These are phyloP conservation scores for Euclidia mi DNA, from an alignment of 2,888 invertebrate species.

Conservation along the genomic window DNA sequence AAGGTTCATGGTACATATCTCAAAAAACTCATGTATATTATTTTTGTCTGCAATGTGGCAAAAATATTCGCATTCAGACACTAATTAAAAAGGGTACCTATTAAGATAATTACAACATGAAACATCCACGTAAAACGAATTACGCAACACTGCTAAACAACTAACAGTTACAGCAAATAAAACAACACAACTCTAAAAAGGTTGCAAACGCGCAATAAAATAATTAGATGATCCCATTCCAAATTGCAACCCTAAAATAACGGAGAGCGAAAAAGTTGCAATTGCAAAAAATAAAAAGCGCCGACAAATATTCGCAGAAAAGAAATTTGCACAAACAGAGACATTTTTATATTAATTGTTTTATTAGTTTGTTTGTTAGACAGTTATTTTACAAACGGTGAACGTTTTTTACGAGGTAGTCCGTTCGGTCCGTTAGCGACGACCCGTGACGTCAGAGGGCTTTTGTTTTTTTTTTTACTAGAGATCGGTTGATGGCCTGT, in stretches of 20 bases:
- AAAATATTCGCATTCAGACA: too few species aligned
- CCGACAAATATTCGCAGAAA: slow-evolving; percentile 73
- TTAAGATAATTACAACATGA: too few species aligned
- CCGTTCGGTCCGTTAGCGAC: slow-evolving; percentile 63
- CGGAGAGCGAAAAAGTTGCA: slow-evolving; percentile 31
- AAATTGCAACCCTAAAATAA: slow-evolving; percentile 62
- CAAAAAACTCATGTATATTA: too few species aligned
- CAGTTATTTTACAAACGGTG: slow-evolving; percentile 57
- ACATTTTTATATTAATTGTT: slow-evolving; percentile 59
- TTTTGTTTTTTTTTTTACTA: slow-evolving; percentile 50
- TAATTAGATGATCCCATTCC: slow-evolving; percentile 39
- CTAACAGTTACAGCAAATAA: slow-evolving; percentile 15
- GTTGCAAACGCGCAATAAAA: slow-evolving; percentile 18
- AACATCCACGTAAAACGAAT: too few species aligned
- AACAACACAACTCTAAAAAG: slow-evolving; percentile 19
- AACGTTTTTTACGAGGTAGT: slow-evolving; percentile 55
- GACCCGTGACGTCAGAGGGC: slow-evolving; percentile 67
- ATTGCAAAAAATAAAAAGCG: slow-evolving; percentile 54
- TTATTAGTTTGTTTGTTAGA: slow-evolving; percentile 60
- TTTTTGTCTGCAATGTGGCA: too few species aligned
- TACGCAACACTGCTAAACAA: too few species aligned
- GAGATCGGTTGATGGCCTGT: slow-evolving; percentile 21
- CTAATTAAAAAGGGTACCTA: too few species aligned
- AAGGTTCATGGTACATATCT: too few species aligned
- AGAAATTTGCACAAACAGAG: slow-evolving; percentile 74